Base-by-base conservation (phyloP, 1,140 invertebrate species). In the Drosophila nebulosa region DNA sequence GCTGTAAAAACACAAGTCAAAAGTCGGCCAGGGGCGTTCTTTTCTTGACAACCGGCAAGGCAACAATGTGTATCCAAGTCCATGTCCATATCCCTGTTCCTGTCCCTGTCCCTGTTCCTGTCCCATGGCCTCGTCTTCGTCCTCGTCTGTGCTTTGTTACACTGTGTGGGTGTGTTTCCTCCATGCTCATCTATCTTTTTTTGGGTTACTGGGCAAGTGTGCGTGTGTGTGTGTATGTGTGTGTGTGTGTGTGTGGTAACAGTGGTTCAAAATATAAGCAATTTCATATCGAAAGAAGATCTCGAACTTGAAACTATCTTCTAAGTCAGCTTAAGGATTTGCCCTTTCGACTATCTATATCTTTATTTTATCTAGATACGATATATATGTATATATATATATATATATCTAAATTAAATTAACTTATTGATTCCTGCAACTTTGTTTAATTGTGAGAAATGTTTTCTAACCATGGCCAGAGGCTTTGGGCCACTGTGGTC, bases 1-100 rank as follows among this genome's bases (percentile, higher is more conserved):
- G 74, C 69, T 78, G 79, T 46, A 76, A 79, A 83, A 83, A 75
- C 67, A 83, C 27, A 83, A 84, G 79, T 75, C 57, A 75, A 72
- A 75, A 70, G 61, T 66, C 51, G 59, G 58, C 70, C 66, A 67
- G 61, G 35, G 58, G 71, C 63, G 59, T 30, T 27, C 51, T 65
- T 64, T 79, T 69, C 55, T 52, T 64, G 59, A 52, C 62, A 79
- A 69, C 79, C 42, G 64, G 39, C 62, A 52, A 26, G 60, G 32
- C 53, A 78, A 64, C 59, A 66, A 73, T 60, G 53, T 46, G 53
- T 57, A 60, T 26, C 46, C 35, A 30, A 52, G 50, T 57, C 50
- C 57, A 22, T 62, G 61, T 27, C 46, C 32, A 36, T 52, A 14
- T 36, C 32, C 16, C 27, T 32, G 4, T 6, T 18, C 21, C 27